Percentiles rank a stretch among this genome's conserved stretches.
Conservation (phyloP, 1,140 invertebrate species). For the Drosophila albomicans region DNA sequence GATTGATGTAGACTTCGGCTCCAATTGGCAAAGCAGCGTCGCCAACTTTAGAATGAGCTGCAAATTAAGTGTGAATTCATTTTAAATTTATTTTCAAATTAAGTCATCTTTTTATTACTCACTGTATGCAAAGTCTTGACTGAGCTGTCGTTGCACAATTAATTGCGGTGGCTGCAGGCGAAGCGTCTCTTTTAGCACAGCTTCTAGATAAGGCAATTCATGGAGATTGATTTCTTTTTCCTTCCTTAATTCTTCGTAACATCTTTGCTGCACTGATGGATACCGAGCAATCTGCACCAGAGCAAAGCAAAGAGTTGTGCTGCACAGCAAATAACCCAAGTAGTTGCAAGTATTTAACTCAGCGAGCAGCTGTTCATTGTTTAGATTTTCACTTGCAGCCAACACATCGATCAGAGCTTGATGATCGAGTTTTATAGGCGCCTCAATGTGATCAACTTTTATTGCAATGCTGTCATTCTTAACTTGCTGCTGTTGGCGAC, state of each 20-base stretch:
- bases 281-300: slow-evolving; percentile 61
- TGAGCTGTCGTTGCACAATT: slow-evolving; percentile 50
- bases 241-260: slow-evolving; percentile 44
- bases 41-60: slow-evolving; percentile 56
- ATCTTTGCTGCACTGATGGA: slow-evolving; percentile 59
- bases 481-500: background rate
- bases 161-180: slow-evolving; percentile 66
- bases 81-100: background rate
- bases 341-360: slow-evolving; percentile 67
- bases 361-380: slow-evolving; percentile 36
- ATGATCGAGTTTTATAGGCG: slow-evolving; percentile 4
- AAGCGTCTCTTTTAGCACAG: slow-evolving; percentile 53
- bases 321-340: slow-evolving; percentile 58
- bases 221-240: slow-evolving; percentile 3
- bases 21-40: slow-evolving; percentile 51
- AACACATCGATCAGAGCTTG: slow-evolving; percentile 52
- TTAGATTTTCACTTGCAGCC: background rate
- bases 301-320: slow-evolving; percentile 53
- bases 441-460: slow-evolving; percentile 10
- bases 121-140: slow-evolving; percentile 57
- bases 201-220: slow-evolving; percentile 45
- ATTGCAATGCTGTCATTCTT: slow-evolving; percentile 16
- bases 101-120: background rate
- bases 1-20: slow-evolving; percentile 63
- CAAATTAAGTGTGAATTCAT: background rate